Conservation (phyloP, 2,797 vertebrate genomes). For the Remorina albescens region DNA sequence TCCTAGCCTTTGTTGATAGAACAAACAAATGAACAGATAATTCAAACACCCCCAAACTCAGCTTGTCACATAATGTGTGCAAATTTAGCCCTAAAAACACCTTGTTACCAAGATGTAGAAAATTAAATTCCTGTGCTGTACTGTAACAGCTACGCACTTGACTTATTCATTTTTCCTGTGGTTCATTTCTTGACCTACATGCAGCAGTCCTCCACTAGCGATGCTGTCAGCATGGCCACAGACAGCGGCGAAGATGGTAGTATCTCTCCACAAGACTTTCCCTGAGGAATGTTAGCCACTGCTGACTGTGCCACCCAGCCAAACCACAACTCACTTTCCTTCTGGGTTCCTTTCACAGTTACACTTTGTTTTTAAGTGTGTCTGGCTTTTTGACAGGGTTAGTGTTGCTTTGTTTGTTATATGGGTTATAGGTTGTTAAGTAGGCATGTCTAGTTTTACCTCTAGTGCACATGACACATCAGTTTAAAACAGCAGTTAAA, state of each 20-base stretch:
- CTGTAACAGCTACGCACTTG: conserved; percentile 44
- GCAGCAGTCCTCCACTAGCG: conserved; percentile 45
- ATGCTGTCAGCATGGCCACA: conserved; percentile 58
- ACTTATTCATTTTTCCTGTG: conserved; percentile 57
- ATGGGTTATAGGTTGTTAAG: conserved; percentile 33
- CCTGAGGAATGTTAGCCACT: conserved; percentile 70
- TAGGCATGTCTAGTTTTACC: conserved; percentile 13
- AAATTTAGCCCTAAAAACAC: conserved; percentile 35
- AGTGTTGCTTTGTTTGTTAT: conserved; percentile 26
- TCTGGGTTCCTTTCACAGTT: conserved; percentile 47
- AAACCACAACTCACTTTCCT: conserved; percentile 44
- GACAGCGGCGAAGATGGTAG: conserved; percentile 49
- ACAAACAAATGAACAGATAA: conserved; percentile 32
- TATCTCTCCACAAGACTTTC: conserved; percentile 60
- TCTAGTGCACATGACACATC: conserved; percentile 2
- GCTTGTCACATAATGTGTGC: conserved; percentile 20
- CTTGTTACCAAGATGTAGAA: conserved; percentile 36
- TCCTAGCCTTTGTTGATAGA: conserved; percentile 32
- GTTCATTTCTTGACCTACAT: conserved; percentile 69
- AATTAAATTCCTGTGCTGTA: conserved; percentile 26
- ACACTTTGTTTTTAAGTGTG: conserved; percentile 33
- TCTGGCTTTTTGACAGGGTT: conserved; percentile 1
- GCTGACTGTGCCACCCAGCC: conserved; percentile 67
- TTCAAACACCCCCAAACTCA: conserved; percentile 32
- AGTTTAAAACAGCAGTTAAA: too few relatives aligned